Evolutionary conservation across 2,113 vertebrate genomes (phyloP).

Genomic region (Pelobates fuscus): DNA sequence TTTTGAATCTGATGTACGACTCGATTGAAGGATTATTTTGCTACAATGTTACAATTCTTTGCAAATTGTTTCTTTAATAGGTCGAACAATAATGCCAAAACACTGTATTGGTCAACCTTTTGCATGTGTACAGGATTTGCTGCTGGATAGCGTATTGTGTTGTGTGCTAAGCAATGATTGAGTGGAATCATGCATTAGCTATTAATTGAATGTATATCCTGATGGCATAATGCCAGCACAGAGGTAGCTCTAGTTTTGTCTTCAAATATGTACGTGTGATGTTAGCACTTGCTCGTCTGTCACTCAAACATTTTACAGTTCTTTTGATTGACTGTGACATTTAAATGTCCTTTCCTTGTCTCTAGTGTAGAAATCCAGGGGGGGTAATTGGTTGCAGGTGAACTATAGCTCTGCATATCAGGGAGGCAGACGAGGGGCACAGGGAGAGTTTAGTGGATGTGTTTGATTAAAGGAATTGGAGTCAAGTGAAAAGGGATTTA

Average conservation of each 20-base stretch:
- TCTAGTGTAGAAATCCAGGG: constrained; percentile 10
- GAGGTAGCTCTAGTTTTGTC: not conserved
- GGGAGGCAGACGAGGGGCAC: not conserved
- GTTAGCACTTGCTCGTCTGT: not conserved
- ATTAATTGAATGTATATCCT: too few relatives aligned
- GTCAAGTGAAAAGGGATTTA: constrained; percentile 33
- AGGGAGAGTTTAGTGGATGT: constrained; percentile 2
- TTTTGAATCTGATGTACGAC: too few relatives aligned
- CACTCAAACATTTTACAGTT: not conserved
- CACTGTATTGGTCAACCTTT: too few relatives aligned
- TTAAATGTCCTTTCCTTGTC: constrained; percentile 41
- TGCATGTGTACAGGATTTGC: too few relatives aligned
- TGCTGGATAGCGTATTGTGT: too few relatives aligned
- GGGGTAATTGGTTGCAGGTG: constrained; percentile 23
- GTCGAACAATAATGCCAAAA: too few relatives aligned
- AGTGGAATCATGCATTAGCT: too few relatives aligned
- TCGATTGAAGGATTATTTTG: too few relatives aligned
- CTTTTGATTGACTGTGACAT: constrained; percentile 39
- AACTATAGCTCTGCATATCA: not conserved
- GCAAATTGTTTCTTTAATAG: too few relatives aligned
- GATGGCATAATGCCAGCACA: not conserved
- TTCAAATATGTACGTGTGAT: not conserved
- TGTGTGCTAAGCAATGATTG: too few relatives aligned
- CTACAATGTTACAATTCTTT: too few relatives aligned
- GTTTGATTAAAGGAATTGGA: constrained; percentile 36